Base-by-base conservation (phyloP, 2,797 vertebrate genomes). In the Gallirallus australis region DNA sequence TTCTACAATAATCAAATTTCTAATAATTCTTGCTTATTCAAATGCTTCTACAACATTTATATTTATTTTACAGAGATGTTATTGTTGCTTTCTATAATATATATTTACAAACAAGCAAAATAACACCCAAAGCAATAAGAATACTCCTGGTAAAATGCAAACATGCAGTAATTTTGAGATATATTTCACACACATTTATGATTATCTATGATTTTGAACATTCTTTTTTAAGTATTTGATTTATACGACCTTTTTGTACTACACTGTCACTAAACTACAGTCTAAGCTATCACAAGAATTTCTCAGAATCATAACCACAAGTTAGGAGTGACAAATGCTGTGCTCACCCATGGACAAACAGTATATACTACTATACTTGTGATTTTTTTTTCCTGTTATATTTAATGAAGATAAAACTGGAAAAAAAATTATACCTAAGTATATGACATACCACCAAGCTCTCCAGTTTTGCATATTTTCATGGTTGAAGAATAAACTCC, bases 401-500 rank as follows among this genome's bases (percentile, higher is more conserved):
- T 88, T 82, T 52, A 79, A 92, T 79, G 24, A 90, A 61, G 40
- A 91, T 52, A 78, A 95, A 92, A 92, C 21, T 79, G 20, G 75
- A 66, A 80, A 13, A 76, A 5, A 16, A 54, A 61, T 56, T 35
- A 86, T 93, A 84, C 56, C 66, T 83, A 85, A 90, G 91, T 64
- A 72, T 69, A 89, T 56, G 76, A 92, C 86, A 96, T 90, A 95
- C 77, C 84, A 95, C 27, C 72, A 91, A 95, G 86, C 68, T 94
- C 88, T 93, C 57, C 89, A 81, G 70, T 91, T 97, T 96, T 97
- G 93, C 95, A 92, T 97, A 96, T 96, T 97, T 96, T 97, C 94
- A 94, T 96, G 93, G 95, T 79, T 92, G 92, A 96, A 92, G 84
- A 95, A 95, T 89, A 90, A 96, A 97, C 88, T 97, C 87, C 85